Percentiles rank a stretch among this genome's conserved stretches.
These are phyloP conservation scores for Heliconius congener DNA, from an alignment of 1,140 invertebrate genomes.

Conservation along the genomic window DNA sequence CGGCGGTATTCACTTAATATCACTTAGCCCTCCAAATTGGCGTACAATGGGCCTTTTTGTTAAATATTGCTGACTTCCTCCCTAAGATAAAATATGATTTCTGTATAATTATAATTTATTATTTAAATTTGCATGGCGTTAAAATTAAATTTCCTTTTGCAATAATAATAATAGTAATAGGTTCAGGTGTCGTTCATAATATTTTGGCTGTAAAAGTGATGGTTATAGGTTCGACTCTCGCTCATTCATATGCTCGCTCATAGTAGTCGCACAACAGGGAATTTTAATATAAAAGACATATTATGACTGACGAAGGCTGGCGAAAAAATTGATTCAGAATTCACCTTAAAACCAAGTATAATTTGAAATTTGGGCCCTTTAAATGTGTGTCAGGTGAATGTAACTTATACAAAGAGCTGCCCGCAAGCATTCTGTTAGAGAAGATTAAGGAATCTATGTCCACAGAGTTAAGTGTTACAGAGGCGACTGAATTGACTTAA, in stretches of 20 bases:
- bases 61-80: slow-evolving; percentile 9
- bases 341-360: slow-evolving; percentile 19
- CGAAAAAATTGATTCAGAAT: not conserved
- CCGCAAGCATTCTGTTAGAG: slow-evolving; percentile 58
- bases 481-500: not conserved
- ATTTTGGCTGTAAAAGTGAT: too few species aligned
- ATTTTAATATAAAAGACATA: too few species aligned
- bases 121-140: too few species aligned
- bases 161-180: too few species aligned
- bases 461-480: slow-evolving; percentile 20
- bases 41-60: slow-evolving; percentile 11
- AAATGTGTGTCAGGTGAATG: slow-evolving; percentile 40
- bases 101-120: too few species aligned
- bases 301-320: not conserved
- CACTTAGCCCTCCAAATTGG: slow-evolving; percentile 62
- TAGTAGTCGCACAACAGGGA: too few species aligned
- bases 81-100: not conserved
- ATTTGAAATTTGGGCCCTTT: slow-evolving; percentile 2
- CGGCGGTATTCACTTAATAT: slow-evolving; percentile 70
- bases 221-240: too few species aligned
- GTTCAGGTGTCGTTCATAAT: too few species aligned
- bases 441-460: slow-evolving; percentile 36
- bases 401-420: slow-evolving; percentile 52
- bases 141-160: too few species aligned
- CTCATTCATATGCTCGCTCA: too few species aligned